A percentile compares a stretch with the other conserved stretches of the same genome.
phyloP scores from a whole-genome alignment of 2,113 vertebrate species.

The Bungarus multicinctus region DNA sequence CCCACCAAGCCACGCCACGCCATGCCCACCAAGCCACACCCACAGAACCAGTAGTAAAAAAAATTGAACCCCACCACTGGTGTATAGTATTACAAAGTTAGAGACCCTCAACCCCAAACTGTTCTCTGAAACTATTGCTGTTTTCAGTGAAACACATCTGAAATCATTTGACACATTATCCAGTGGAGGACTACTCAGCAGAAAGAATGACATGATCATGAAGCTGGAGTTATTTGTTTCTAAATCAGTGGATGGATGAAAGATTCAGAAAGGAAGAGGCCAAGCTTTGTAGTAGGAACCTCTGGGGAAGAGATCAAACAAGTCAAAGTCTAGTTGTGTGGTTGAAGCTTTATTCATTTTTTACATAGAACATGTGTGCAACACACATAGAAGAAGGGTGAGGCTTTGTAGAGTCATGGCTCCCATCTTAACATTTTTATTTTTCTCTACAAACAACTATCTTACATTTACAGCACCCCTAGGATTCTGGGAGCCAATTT shows the following conservation, averaged over 20 bases:
- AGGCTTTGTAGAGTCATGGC: not conserved
- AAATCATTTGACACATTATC: not conserved
- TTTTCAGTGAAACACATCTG: not conserved
- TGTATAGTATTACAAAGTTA: not conserved
- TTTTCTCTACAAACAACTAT: not conserved
- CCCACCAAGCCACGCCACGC: too few relatives aligned
- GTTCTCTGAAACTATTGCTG: not conserved
- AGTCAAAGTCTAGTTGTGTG: not conserved
- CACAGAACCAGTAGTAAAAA: too few relatives aligned
- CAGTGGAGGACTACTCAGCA: not conserved
- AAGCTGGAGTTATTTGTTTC: not conserved
- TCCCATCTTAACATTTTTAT: not conserved
- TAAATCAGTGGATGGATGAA: not conserved
- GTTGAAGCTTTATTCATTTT: not conserved
- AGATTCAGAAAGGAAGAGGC: not conserved
- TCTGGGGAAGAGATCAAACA: not conserved
- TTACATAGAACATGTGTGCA: not conserved
- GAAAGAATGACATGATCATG: not conserved
- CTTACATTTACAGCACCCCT: not conserved
- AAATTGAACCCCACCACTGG: too few relatives aligned
- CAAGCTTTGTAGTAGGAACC: not conserved
- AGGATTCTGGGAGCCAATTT: not conserved
- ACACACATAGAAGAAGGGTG: not conserved
- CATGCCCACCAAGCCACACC: too few relatives aligned
- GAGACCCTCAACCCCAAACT: not conserved